A percentile compares a stretch with the other conserved stretches of the same genome.
Conservation (phyloP, 2,113 vertebrate species). For the Tupaia tana region DNA sequence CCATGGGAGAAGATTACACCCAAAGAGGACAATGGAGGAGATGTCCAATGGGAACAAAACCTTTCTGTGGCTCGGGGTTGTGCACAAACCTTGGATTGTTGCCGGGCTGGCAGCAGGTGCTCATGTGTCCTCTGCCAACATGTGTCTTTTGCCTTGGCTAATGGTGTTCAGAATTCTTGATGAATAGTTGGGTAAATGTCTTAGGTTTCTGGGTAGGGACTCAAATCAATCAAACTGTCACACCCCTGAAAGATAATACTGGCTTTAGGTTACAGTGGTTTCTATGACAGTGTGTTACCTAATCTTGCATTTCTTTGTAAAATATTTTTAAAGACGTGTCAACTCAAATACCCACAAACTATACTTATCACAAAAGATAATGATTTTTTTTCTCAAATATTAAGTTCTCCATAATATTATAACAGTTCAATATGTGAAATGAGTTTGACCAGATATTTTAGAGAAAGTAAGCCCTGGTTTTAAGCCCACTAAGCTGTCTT, state of each 20-base stretch:
- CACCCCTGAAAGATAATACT: conserved; percentile 59
- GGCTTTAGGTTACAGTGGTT: conserved; percentile 44
- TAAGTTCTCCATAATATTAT: not conserved
- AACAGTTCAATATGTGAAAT: conserved; percentile 25
- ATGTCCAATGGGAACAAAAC: conserved; percentile 5
- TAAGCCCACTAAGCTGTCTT: not conserved
- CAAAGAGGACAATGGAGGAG: not conserved
- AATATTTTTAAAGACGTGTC: not conserved
- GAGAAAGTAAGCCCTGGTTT: conserved; percentile 11
- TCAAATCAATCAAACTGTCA: conserved; percentile 57
- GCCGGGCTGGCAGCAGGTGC: conserved; percentile 44
- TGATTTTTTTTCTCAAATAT: not conserved
- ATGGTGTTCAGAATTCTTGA: conserved; percentile 58
- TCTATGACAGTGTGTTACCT: conserved; percentile 37
- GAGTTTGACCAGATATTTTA: conserved; percentile 30
- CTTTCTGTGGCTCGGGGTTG: not conserved
- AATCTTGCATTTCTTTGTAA: not conserved
- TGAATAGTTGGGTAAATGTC: conserved; percentile 65
- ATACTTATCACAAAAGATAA: not conserved
- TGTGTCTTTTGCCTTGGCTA: conserved; percentile 60
- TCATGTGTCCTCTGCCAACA: conserved; percentile 46
- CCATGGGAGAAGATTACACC: not conserved
- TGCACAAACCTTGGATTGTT: conserved; percentile 24
- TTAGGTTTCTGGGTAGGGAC: conserved; percentile 55
- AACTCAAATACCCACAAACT: conserved; percentile 1